These are phyloP conservation scores for Heliconius hortense DNA, from an alignment of 2,888 invertebrate species.

Conservation along the genomic window DNA sequence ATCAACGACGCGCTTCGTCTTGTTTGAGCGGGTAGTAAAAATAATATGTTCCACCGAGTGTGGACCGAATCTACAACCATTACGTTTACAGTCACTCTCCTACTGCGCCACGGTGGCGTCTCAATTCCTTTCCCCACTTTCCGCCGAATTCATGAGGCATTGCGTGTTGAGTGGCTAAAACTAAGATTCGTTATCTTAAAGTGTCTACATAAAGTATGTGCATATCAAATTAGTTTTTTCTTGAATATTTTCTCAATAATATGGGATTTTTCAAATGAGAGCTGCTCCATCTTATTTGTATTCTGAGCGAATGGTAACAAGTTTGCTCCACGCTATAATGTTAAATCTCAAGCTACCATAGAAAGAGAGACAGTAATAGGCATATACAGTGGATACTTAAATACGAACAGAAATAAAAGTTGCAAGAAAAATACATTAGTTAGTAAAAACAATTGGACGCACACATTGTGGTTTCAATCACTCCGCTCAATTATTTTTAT, in stretches of 20 bases:
- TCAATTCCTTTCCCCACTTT: too few relatives aligned
- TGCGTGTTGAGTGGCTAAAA: neutral
- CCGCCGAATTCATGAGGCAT: too few relatives aligned
- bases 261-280: constrained; percentile 15
- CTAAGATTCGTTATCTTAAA: neutral
- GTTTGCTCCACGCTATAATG: constrained; percentile 7
- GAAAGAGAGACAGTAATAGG: constrained; percentile 14
- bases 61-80: too few relatives aligned
- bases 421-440: neutral
- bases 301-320: constrained; percentile 17
- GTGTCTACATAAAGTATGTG: neutral
- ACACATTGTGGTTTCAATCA: too few relatives aligned
- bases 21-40: neutral
- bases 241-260: constrained; percentile 11
- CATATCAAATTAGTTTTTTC: neutral
- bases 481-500: too few relatives aligned
- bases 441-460: neutral
- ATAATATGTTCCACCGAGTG: too few relatives aligned
- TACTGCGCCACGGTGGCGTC: too few relatives aligned
- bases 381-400: neutral
- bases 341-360: constrained; percentile 19
- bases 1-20: neutral
- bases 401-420: neutral
- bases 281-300: constrained; percentile 20
- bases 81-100: too few relatives aligned